phyloP scores from a whole-genome alignment of 1,140 invertebrate species.

The Colletes latitarsis region DNA sequence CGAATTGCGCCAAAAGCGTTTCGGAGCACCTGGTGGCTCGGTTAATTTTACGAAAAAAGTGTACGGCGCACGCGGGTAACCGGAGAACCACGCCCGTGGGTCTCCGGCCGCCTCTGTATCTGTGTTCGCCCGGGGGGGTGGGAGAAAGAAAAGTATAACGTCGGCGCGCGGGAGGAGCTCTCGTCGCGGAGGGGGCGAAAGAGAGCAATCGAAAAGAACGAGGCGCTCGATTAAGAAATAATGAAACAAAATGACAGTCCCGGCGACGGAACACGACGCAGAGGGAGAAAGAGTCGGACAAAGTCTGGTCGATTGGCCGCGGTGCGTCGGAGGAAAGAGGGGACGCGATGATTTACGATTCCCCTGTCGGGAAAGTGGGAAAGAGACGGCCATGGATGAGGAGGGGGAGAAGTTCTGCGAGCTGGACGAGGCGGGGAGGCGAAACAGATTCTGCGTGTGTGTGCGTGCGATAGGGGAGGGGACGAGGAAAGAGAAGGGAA shows the following conservation, averaged over 20 bases:
- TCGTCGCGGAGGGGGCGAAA: background rate
- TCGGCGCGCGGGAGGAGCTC: background rate
- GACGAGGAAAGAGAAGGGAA: background rate
- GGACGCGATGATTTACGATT: conserved; percentile 56
- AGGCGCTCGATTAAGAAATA: conserved; percentile 42
- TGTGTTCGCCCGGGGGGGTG: too few species aligned
- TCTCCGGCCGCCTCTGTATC: background rate
- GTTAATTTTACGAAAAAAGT: conserved; percentile 4
- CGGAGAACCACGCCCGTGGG: conserved; percentile 23
- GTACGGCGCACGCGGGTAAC: background rate
- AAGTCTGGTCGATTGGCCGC: conserved; percentile 33
- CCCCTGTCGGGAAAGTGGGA: conserved; percentile 7
- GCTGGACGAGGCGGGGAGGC: background rate
- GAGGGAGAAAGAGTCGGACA: conserved; percentile 1
- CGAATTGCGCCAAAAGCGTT: background rate
- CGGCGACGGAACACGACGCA: background rate
- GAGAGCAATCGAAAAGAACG: conserved; percentile 35
- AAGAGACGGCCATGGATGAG: background rate
- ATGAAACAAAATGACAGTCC: conserved; percentile 44
- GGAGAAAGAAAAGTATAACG: background rate
- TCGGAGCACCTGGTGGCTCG: background rate
- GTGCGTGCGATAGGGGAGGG: background rate
- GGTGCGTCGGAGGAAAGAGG: conserved; percentile 17
- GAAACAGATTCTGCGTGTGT: conserved; percentile 2
- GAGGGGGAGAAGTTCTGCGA: background rate